Percentiles rank a stretch among this genome's conserved stretches.
Evolutionary conservation across 2,797 vertebrate species (phyloP).

Genomic region (Allobates femoralis): DNA sequence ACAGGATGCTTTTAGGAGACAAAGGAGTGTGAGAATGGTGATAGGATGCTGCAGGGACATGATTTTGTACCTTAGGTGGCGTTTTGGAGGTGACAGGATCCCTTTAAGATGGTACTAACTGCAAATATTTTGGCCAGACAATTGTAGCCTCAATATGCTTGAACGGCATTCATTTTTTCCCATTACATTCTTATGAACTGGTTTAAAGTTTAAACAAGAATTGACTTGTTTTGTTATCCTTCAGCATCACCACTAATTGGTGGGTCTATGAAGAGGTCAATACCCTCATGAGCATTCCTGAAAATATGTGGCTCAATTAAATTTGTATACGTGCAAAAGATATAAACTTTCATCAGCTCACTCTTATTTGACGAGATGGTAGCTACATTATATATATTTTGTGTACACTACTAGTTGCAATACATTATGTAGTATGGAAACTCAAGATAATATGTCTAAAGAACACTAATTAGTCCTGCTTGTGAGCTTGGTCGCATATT

Average conservation of each 20-base stretch:
- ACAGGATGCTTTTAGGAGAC: too few relatives aligned
- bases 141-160: conserved; percentile 30
- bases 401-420: neutral
- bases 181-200: conserved; percentile 12
- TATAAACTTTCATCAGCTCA: neutral
- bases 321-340: neutral
- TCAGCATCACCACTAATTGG: conserved; percentile 20
- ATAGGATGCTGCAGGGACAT: too few relatives aligned
- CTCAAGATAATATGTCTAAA: neutral
- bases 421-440: neutral
- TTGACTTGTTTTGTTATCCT: neutral
- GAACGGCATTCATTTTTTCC: neutral
- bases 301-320: neutral
- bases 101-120: neutral
- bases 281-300: neutral
- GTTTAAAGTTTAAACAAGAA: conserved; percentile 1
- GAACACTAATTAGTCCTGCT: neutral
- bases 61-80: too few relatives aligned
- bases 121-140: conserved; percentile 14
- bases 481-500: neutral
- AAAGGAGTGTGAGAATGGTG: too few relatives aligned
- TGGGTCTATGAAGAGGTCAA: neutral
- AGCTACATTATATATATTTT: neutral
- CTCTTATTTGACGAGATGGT: neutral
- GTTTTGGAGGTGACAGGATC: too few relatives aligned